Evolutionary conservation across 2,113 vertebrate genomes (phyloP), one percentile per base, ranked within the genome.

Genomic region (Protomyctophum bolini): DNA sequence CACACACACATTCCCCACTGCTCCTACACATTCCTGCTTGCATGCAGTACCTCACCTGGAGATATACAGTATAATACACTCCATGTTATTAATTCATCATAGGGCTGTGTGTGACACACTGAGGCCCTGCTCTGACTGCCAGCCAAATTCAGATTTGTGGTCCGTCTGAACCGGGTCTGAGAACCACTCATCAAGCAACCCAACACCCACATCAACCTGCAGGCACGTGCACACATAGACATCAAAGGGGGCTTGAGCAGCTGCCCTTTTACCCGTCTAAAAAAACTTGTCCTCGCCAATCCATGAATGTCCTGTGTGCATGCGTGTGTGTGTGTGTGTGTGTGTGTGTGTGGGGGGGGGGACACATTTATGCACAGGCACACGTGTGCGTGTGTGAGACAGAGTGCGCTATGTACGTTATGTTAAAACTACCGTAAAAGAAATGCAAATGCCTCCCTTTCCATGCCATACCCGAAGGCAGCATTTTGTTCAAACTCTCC

Each of bases 1-100:
- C 15, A 64, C 63, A 50, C 15, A 64, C 14, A 29, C 66, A 15
- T 11, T 8, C 15, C 15, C n/a, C 6, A 8, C 15, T 58, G 58
- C 83, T 82, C 86, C 82, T 76, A 83, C 80, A 81, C 80, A 75
- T 86, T 87, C 77, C 72, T 79, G 61, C 46, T 69, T 51, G 61
- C 46, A 71, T 51, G 68, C 61, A 67, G 68, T 47, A 14, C 73
- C 78, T 67, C 78, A 86, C 79, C 82, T 82, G 75, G 83, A 85
- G 75, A 86, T 41, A 41, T 41, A 41, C 73, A 80, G 79, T 85
- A 75, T 6, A 41, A 41, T 50, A 63, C 56, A 73, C 79, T 85
- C 76, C 58, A 57, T 73, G 6, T 6, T 57, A 72, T 77, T 72
- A 72, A 63, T 81, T 79, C 56, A 83, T 78, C 45, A 55, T 63